Evolutionary conservation across 2,797 vertebrate genomes (phyloP).

Genomic region (Acropternis orthonyx): DNA sequence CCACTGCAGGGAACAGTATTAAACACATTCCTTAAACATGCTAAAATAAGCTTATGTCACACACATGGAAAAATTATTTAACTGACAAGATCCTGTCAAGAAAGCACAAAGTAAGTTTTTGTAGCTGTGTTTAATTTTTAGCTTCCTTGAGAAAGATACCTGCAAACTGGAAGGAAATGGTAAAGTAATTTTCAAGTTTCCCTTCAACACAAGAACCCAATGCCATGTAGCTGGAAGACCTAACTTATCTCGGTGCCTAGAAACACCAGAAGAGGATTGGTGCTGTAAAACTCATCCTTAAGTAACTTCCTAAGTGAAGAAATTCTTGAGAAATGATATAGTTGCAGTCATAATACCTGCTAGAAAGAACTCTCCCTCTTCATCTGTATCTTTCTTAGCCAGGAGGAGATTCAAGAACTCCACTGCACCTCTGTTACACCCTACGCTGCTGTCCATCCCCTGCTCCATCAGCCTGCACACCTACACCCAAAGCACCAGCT

Average conservation of each 20-base stretch:
- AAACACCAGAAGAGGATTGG: not conserved
- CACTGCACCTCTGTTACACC: too few relatives aligned
- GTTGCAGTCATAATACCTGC: not conserved
- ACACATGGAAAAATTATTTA: not conserved
- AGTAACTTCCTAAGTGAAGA: not conserved
- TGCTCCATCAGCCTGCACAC: not conserved
- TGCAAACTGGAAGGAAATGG: not conserved
- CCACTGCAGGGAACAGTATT: not conserved
- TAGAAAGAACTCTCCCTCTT: not conserved
- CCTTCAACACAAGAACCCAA: not conserved
- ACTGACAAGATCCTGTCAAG: not conserved
- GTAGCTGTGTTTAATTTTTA: not conserved
- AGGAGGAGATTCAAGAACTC: not conserved
- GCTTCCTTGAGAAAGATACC: not conserved
- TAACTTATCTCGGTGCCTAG: not conserved
- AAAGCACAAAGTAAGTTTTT: not conserved
- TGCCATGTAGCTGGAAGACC: not conserved
- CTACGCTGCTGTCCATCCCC: not conserved
- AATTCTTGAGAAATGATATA: rapidly evolving
- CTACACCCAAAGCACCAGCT: not conserved
- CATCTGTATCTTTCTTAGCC: not conserved
- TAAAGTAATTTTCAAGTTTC: not conserved
- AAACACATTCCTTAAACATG: not conserved
- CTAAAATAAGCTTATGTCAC: not conserved
- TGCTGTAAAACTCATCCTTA: not conserved